These are phyloP conservation scores for Exephanes ischioxanthus DNA, from an alignment of 2,888 invertebrate genomes.

Conservation along the genomic window DNA sequence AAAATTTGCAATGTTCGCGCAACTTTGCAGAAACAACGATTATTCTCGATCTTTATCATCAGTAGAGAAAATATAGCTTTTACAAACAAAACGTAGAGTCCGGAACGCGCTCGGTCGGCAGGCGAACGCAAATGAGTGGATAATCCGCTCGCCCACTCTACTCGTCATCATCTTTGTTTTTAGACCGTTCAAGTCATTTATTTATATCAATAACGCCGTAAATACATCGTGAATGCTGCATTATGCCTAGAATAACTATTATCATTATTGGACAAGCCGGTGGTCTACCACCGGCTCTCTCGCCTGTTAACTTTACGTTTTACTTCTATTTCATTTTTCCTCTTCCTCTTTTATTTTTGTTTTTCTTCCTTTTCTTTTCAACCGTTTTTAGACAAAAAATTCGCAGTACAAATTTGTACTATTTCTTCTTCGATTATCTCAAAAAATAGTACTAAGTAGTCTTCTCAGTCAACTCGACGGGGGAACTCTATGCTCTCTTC, in stretches of 20 bases:
- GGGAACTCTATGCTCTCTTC: constrained; percentile 8
- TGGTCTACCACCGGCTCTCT: constrained; percentile 54
- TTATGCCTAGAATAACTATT: constrained; percentile 68
- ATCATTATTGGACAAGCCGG: constrained; percentile 66
- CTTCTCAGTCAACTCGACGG: constrained; percentile 21
- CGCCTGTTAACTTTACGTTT: constrained; percentile 48
- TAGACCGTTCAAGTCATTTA: constrained; percentile 67
- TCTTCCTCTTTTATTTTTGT: constrained; percentile 18
- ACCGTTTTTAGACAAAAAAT: constrained; percentile 44
- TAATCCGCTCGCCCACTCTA: constrained; percentile 7
- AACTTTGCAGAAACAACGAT: not conserved
- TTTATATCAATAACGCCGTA: constrained; percentile 71
- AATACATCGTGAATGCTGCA: constrained; percentile 70
- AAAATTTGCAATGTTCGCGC: not conserved
- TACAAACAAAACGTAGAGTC: not conserved
- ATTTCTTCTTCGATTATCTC: constrained; percentile 49
- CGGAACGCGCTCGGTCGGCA: not conserved
- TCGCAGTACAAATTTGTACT: constrained; percentile 61
- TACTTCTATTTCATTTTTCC: constrained; percentile 27
- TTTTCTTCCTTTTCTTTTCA: constrained; percentile 15
- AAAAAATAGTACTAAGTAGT: constrained; percentile 23
- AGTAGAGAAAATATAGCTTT: not conserved
- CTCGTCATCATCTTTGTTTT: constrained; percentile 32
- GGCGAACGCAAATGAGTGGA: constrained; percentile 6
- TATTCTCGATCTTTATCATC: not conserved